phyloP scores from a whole-genome alignment of 2,888 invertebrate genomes.

The Pristionchus entomophagus region DNA sequence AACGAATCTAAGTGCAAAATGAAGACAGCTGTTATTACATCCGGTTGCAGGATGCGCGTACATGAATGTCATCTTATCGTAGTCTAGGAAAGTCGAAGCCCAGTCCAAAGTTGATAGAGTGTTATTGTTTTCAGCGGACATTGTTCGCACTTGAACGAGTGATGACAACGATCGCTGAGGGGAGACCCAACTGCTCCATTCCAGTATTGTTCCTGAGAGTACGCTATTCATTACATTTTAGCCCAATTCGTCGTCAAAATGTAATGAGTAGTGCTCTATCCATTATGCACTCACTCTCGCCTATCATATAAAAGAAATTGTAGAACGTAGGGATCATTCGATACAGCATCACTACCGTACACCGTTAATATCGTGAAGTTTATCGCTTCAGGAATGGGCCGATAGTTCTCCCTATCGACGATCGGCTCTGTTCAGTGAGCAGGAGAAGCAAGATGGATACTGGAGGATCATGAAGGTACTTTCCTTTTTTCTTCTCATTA shows the following conservation, averaged over 20 bases:
- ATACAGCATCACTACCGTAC: no score
- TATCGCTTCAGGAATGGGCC: neutral
- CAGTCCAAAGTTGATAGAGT: no score
- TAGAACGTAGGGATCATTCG: no score
- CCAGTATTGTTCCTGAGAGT: neutral
- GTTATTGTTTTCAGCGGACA: neutral
- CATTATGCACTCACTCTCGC: neutral
- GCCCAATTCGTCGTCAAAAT: no score
- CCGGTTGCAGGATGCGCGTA: no score
- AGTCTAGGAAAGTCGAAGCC: no score
- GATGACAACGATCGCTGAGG: neutral
- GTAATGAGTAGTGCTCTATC: no score
- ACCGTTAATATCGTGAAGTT: no score
- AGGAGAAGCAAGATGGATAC: neutral
- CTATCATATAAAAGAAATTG: neutral
- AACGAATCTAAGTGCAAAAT: no score
- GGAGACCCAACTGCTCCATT: neutral
- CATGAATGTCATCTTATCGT: no score
- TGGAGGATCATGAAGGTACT: slow-evolving; percentile 20
- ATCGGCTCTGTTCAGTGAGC: neutral
- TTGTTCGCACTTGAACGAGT: neutral
- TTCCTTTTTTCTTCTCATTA: no score
- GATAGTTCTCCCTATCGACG: neutral
- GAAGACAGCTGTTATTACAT: no score
- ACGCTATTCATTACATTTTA: neutral